Conservation (phyloP, 2,113 vertebrate species). For the Acrocephalus kingi region DNA sequence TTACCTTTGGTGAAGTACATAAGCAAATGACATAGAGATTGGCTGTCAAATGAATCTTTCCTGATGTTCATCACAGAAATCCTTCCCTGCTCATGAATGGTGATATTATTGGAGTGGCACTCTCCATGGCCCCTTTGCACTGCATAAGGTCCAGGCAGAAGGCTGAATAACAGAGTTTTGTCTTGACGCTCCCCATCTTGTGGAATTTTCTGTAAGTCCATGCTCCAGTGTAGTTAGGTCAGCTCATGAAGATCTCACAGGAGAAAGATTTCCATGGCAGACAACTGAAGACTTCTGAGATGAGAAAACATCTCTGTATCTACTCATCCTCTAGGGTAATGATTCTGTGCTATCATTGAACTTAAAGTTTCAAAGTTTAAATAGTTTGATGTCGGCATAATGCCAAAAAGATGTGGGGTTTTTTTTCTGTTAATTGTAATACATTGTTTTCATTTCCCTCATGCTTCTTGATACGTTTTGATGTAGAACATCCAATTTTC, state of each 20-base stretch:
- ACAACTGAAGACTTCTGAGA: background rate
- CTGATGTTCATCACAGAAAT: background rate
- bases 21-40: background rate
- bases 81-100: background rate
- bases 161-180: background rate
- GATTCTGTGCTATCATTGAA: background rate
- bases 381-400: background rate
- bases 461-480: background rate
- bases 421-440: background rate
- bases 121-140: background rate
- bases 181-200: rapidly evolving
- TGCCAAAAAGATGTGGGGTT: background rate
- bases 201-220: background rate
- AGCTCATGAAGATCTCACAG: background rate
- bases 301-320: background rate
- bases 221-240: background rate
- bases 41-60: background rate
- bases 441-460: background rate
- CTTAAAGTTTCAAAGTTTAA: background rate
- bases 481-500: background rate
- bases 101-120: background rate
- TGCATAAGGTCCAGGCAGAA: background rate
- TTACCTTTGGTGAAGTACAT: background rate
- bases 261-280: background rate
- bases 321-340: background rate